These are phyloP conservation scores for Volucella inanis DNA, from an alignment of 2,888 invertebrate species.

Conservation along the genomic window DNA sequence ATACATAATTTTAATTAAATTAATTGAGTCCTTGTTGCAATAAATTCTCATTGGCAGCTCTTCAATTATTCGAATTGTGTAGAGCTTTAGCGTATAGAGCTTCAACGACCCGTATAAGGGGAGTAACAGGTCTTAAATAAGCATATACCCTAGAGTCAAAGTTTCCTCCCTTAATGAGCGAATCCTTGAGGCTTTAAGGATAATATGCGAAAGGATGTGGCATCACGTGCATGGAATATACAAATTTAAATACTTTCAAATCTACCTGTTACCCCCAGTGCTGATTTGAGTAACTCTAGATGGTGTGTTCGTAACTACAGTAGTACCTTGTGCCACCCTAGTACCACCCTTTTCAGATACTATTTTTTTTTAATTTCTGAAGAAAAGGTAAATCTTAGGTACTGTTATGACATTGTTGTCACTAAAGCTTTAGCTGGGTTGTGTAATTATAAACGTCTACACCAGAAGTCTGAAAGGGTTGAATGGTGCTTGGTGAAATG, in stretches of 20 bases:
- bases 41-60: constrained; percentile 32
- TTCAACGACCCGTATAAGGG: not conserved
- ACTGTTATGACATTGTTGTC: constrained; percentile 53
- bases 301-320: constrained; percentile 16
- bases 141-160: constrained; percentile 23
- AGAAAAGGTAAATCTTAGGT: constrained; percentile 44
- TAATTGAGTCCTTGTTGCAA: constrained; percentile 25
- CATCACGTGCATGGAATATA: constrained; percentile 34
- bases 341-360: constrained; percentile 49
- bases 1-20: constrained; percentile 17
- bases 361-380: not conserved
- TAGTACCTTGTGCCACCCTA: too few species aligned
- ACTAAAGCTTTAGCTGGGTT: constrained; percentile 52
- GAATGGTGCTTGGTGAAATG: constrained; percentile 47
- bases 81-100: constrained; percentile 9
- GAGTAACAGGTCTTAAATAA: not conserved
- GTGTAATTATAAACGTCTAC: constrained; percentile 61
- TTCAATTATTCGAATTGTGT: constrained; percentile 26
- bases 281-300: constrained; percentile 48
- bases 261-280: constrained; percentile 29
- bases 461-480: constrained; percentile 41
- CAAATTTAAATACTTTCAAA: not conserved
- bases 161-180: constrained; percentile 27
- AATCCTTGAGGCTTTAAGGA: constrained; percentile 29
- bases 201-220: constrained; percentile 19